Evolutionary conservation across 2,888 invertebrate species (phyloP), one percentile per base, ranked within the genome.

Genomic region (Acleris sparsana): DNA sequence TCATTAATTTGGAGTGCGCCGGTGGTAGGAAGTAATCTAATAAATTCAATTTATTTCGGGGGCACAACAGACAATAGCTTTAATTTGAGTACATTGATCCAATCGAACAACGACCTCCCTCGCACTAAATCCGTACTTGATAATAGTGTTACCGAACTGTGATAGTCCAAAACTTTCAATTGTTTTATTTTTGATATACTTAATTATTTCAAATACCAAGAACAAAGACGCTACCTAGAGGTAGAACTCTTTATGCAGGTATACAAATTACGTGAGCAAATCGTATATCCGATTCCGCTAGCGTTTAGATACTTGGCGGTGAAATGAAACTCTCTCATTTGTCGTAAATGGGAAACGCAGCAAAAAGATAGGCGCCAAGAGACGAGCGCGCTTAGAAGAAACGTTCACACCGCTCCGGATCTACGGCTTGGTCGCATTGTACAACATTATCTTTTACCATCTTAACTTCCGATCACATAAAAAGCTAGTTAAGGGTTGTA

Each of bases 391-490:
- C 33, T 63, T 22, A 51, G 17, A 56, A 57, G 29, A 63, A 57
- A 48, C 25, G 57, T 63, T 61, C 65, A 61, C 65, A 66, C 25
- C 55, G 49, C 53, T 33, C 61, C 65, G 65, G 65, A 61, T 66
- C 51, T 25, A 29, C 22, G n/a, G 56, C 65, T 61, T 33, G 46
- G 39, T 33, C 22, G 44, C 52, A 56, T 61, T 56, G 61, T 60
- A 61, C 16, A 39, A 13, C 39, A 33, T 52, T 63, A 56, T 62
- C 62, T 43, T 44, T 55, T 51, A 16, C 43, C 18, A 13, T 49
- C 7, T 53, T 49, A 55, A 59, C 49, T 55, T 63, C 58, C 52
- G 53, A 58, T n/a, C n/a, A 55, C 16, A 46, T 16, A 22, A 59
- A 44, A 64, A 59, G 13, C 13, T 17, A 46, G n/a, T 17, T 7